These are phyloP conservation scores for Tridacna gigas DNA, from an alignment of 2,888 invertebrate species.

Conservation along the genomic window DNA sequence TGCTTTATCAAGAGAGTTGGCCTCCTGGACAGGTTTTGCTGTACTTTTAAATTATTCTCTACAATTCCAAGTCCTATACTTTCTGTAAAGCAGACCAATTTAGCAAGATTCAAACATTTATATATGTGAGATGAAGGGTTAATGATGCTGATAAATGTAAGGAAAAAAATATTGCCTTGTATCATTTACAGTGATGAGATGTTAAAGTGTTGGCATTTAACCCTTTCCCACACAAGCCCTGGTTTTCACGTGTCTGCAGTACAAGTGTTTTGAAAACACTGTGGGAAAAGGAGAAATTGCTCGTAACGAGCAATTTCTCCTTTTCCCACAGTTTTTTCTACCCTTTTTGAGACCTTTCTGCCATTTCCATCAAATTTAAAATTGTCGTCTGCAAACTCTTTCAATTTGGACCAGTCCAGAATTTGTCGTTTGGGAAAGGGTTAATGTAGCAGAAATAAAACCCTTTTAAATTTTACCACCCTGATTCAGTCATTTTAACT, in stretches of 20 bases:
- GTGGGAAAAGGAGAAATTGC: background rate
- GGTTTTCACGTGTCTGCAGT: background rate
- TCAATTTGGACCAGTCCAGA: background rate
- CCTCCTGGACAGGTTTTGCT: too few species aligned
- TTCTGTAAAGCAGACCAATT: too few species aligned
- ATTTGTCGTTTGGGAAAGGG: background rate
- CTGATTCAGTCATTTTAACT: too few species aligned
- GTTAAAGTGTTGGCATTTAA: background rate
- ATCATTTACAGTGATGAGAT: background rate
- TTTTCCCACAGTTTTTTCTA: background rate
- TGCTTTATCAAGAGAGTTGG: too few species aligned
- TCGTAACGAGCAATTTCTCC: background rate
- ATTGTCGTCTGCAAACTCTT: background rate
- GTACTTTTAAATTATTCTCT: too few species aligned
- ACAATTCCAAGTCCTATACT: too few species aligned
- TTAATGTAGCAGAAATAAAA: background rate
- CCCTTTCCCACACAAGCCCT: background rate
- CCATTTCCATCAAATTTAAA: background rate
- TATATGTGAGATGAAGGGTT: too few species aligned
- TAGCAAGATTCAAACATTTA: too few species aligned
- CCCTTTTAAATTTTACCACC: too few species aligned
- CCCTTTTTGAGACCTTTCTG: background rate
- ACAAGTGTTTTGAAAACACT: background rate
- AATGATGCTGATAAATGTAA: background rate
- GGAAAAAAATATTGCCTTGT: background rate